Conservation (phyloP, 2,888 invertebrate species). For the Dendrolimus pini region DNA sequence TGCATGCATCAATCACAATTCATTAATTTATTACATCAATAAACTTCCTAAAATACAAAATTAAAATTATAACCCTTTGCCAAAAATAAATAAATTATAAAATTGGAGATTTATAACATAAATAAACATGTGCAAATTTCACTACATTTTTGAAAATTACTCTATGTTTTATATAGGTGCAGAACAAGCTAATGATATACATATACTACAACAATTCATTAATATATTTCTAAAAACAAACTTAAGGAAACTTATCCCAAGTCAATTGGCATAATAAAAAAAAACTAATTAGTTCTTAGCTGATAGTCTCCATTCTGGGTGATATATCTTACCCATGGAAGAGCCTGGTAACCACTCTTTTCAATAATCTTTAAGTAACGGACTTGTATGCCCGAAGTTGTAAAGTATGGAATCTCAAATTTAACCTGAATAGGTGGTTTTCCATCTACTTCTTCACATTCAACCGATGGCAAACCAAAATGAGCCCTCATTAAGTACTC, state of each 20-base stretch:
- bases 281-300: conserved; percentile 88
- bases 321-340: conserved; percentile 99
- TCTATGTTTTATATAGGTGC: no score
- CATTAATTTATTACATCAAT: background rate
- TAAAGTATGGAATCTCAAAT: conserved; percentile 99
- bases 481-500: conserved; percentile 99
- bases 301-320: conserved; percentile 99
- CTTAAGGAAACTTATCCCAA: no score
- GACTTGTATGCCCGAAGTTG: conserved; percentile 98
- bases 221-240: no score
- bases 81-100: no score
- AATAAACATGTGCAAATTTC: no score
- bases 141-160: no score
- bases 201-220: no score
- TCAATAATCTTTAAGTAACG: conserved; percentile 98
- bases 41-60: no score
- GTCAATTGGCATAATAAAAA: conserved; percentile 12
- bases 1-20: no score
- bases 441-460: conserved; percentile 95
- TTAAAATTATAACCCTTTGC: no score
- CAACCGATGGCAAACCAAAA: conserved; percentile 97
- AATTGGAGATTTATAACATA: no score
- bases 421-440: conserved; percentile 99
- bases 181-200: no score
- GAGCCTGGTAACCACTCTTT: conserved; percentile 98